Evolutionary conservation across 2,797 vertebrate genomes (phyloP).

Genomic region (Phataginus tricuspis): DNA sequence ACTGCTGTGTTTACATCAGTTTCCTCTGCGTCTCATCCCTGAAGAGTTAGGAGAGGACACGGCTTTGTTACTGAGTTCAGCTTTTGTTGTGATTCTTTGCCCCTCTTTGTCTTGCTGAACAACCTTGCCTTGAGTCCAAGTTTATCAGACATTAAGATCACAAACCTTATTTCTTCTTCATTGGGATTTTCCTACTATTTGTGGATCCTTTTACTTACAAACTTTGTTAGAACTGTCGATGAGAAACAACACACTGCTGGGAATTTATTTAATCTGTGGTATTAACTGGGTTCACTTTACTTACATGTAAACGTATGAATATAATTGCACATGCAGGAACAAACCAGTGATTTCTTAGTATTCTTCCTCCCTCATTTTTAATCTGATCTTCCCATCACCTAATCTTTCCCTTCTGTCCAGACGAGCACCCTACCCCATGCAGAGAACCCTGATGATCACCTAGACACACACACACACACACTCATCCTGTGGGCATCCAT

Average conservation of each 20-base stretch:
- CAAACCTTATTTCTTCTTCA: neutral
- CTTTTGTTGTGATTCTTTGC: neutral
- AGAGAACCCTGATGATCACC: neutral
- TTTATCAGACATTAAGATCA: neutral
- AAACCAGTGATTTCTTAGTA: neutral
- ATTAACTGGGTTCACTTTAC: neutral
- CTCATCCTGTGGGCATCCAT: neutral
- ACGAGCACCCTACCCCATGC: neutral
- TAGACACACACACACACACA: neutral
- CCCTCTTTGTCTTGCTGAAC: neutral
- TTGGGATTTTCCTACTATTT: neutral
- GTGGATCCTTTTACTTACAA: neutral
- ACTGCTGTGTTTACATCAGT: neutral
- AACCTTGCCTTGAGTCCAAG: neutral
- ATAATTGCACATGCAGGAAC: neutral
- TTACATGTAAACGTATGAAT: neutral
- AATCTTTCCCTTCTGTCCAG: neutral
- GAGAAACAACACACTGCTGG: neutral
- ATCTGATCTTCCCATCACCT: neutral
- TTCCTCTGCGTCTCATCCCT: neutral
- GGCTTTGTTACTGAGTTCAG: neutral
- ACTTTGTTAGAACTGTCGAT: neutral
- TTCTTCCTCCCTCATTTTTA: neutral
- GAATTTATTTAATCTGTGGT: neutral
- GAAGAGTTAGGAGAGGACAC: neutral